Percentiles rank a stretch among this genome's conserved stretches.
phyloP scores from a whole-genome alignment of 1,140 invertebrate genomes.

The Diabrotica undecimpunctata region DNA sequence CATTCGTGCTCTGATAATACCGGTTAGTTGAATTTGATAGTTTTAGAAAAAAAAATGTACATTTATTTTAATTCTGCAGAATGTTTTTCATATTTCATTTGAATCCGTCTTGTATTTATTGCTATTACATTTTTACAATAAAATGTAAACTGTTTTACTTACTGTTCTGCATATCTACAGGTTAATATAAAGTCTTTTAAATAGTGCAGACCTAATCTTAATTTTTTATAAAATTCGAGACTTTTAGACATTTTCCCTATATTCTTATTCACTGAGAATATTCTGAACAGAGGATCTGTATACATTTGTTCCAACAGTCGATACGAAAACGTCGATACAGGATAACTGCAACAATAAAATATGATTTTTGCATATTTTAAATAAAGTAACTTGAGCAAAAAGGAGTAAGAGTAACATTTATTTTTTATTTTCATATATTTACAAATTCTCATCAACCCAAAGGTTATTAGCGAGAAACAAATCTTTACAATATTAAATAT shows the following conservation, averaged over 20 bases:
- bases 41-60: no score
- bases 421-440: no score
- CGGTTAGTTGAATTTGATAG: no score
- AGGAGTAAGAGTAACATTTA: no score
- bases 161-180: slow-evolving; percentile 63
- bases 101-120: background rate
- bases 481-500: no score
- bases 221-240: slow-evolving; percentile 58
- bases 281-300: slow-evolving; percentile 74
- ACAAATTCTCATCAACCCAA: no score
- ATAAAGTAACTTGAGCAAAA: background rate
- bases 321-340: slow-evolving; percentile 78
- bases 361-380: slow-evolving; percentile 7
- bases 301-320: slow-evolving; percentile 74
- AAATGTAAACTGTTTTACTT: slow-evolving; percentile 35
- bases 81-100: no score
- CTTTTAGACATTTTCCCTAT: slow-evolving; percentile 62
- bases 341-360: slow-evolving; percentile 55
- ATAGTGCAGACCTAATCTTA: slow-evolving; percentile 63
- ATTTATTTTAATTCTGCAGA: no score
- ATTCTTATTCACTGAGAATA: slow-evolving; percentile 66
- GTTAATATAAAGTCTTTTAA: slow-evolving; percentile 66
- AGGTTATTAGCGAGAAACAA: no score
- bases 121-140: no score
- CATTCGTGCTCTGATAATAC: no score